phyloP scores from a whole-genome alignment of 2,797 vertebrate species.

The Smutsia temminckii region DNA sequence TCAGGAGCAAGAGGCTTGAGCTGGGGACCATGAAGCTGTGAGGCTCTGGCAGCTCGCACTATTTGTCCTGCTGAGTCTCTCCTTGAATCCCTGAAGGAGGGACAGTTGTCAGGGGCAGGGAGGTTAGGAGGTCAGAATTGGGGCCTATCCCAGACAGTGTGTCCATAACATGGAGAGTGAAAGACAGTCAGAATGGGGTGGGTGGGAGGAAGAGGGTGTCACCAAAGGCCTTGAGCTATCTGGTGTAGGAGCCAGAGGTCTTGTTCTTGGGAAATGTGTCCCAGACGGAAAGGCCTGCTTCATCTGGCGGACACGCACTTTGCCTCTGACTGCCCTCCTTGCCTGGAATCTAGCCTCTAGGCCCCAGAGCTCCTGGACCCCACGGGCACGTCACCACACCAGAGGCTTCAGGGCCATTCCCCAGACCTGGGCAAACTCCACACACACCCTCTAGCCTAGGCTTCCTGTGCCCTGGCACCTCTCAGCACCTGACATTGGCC shows the following conservation, averaged over 20 bases:
- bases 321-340: too few relatives aligned
- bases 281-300: neutral
- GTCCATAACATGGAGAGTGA: neutral
- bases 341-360: neutral
- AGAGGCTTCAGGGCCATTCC: neutral
- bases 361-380: neutral
- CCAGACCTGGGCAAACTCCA: neutral
- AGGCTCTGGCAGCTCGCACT: neutral
- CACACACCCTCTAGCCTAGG: neutral
- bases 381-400: rapidly evolving
- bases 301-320: neutral
- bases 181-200: neutral
- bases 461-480: neutral
- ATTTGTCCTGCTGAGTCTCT: neutral
- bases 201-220: neutral
- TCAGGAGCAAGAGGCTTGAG: neutral
- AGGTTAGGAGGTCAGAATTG: neutral
- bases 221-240: neutral
- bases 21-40: neutral
- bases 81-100: neutral
- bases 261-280: neutral
- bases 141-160: neutral
- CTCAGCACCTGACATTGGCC: neutral
- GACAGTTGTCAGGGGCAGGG: neutral
- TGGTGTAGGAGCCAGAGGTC: neutral